Conservation (phyloP, 2,113 vertebrate species). For the Ibidorhyncha struthersii region DNA sequence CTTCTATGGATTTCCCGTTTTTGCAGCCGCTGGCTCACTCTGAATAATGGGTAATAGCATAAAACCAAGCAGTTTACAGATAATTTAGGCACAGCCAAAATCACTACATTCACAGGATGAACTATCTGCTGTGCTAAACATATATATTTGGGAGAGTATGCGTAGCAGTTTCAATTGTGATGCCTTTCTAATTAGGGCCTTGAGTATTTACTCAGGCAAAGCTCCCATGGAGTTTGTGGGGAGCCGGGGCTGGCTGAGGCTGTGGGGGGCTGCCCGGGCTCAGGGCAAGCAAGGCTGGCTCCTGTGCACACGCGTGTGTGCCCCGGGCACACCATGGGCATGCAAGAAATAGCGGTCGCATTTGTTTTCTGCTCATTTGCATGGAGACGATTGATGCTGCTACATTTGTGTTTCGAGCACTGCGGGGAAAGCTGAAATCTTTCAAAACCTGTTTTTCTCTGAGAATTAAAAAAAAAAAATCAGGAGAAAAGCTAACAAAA, state of each 20-base stretch:
- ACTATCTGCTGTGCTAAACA: not conserved
- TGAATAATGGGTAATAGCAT: not conserved
- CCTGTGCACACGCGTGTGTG: accelerated
- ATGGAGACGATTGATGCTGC: not conserved
- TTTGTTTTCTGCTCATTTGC: not conserved
- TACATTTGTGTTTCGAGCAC: not conserved
- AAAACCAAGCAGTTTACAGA: not conserved
- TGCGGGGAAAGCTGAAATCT: not conserved
- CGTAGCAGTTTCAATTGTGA: not conserved
- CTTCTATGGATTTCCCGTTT: not conserved
- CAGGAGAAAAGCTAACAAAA: not conserved
- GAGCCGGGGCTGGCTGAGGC: not conserved
- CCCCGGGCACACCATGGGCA: not conserved
- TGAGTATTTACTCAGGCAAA: not conserved
- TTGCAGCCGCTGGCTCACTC: not conserved
- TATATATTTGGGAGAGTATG: not conserved
- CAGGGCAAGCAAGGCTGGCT: not conserved
- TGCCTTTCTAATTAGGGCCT: not conserved
- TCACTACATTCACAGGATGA: not conserved
- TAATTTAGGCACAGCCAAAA: not conserved
- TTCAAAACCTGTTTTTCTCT: not conserved
- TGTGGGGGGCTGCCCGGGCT: not conserved
- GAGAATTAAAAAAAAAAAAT: not conserved
- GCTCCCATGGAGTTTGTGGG: not conserved
- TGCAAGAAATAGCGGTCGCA: accelerated